Base-by-base conservation (phyloP, 2,113 vertebrate species). In the Eudyptes chrysolophus region DNA sequence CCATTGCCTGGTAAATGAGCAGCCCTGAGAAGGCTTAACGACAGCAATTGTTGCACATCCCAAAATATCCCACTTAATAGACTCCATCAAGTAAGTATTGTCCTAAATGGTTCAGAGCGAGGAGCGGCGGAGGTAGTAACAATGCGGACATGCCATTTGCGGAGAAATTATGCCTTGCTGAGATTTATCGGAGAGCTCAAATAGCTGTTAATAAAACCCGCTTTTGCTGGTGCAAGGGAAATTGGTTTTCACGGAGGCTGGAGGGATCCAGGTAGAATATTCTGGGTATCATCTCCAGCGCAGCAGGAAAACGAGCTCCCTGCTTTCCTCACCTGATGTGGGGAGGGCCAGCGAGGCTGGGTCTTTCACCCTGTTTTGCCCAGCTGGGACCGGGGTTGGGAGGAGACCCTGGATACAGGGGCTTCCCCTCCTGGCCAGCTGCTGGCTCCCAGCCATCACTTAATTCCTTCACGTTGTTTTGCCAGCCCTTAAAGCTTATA, bases 121-220 rank as follows among this genome's bases (percentile, higher is more conserved):
- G 71, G 90, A 87, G 89, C 25, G 1, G 55, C 1, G 7, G 90
- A 87, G 77, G 93, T 6, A 91, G 74, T 84, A 93, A 94, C 94
- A 87, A 82, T 49, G 54, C 11, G 44, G 81, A 65, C 77, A 16
- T 54, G 94, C 84, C 81, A 75, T 97, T 96, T 97, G 44, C 9
- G 18, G 40, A 30, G 94, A 83, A 94, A 96, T 96, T 96, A 84
- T 78, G 70, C 57, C 81, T 91, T 27, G 25, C 80, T 0, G 30
- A 90, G 95, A 91, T 96, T 94, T 94, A 94, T 93, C 7, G 40
- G 64, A 21, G 93, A 93, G 88, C 95, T 95, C 86, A 84, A 94
- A 95, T 93, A 84, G 83, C 96, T 81, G 94, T 94, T 97, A 96
- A 95, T 96, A 95, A 96, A 97, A 92, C 79, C 72, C 4, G 8